A percentile compares a stretch with the other conserved stretches of the same genome.
Conservation (phyloP, 2,797 vertebrate genomes). For the Thamnophis elegans region DNA sequence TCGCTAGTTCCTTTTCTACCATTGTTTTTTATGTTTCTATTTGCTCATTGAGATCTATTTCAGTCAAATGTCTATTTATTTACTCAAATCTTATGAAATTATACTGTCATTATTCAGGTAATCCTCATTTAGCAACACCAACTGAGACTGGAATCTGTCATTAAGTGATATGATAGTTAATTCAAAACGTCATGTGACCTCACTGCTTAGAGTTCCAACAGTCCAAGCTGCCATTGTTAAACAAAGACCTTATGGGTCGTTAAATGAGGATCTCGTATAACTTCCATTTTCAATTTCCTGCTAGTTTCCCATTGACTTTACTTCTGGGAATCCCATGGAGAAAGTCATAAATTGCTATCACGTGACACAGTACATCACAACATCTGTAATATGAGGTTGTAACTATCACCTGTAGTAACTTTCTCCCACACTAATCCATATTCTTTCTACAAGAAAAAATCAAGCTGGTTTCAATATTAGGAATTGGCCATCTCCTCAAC, state of each 20-base stretch:
- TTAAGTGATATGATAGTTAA: neutral
- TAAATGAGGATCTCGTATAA: neutral
- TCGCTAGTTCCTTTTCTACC: neutral
- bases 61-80: neutral
- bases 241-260: neutral
- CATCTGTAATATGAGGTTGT: neutral
- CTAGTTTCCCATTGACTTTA: neutral
- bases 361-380: neutral
- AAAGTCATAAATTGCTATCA: neutral
- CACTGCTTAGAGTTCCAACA: neutral
- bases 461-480: neutral
- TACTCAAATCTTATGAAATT: neutral
- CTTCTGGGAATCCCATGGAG: neutral
- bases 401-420: neutral
- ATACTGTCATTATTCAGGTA: neutral
- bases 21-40: neutral
- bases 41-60: neutral
- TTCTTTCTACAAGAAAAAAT: neutral
- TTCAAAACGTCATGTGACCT: neutral
- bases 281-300: neutral
- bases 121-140: neutral
- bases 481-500: neutral
- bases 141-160: neutral
- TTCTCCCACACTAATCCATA: neutral
- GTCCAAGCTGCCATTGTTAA: neutral